Base-by-base conservation (phyloP, 2,797 vertebrate genomes). In the Eulemur coronatus region DNA sequence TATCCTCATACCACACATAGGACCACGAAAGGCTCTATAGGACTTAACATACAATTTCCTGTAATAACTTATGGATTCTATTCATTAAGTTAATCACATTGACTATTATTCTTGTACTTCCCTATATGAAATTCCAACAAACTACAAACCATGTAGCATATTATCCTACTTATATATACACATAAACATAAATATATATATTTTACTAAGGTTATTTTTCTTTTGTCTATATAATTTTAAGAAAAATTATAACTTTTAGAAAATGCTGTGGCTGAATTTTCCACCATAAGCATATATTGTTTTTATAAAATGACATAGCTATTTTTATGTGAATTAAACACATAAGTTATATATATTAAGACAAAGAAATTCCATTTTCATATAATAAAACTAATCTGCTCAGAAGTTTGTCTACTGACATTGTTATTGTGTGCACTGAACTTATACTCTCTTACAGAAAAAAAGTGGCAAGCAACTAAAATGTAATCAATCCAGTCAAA, bases 341-440 rank as follows among this genome's bases (percentile, higher is more conserved):
- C 59, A 89, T 35, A 95, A 63, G 7, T 78, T n/a, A 88, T 18
- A 87, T 65, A 5, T n/a, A 84, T 63, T 93, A 63, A 22, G 43
- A 92, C 3, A 72, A 87, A 81, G 11, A 52, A 87, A 81, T 4
- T 61, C 22, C 9, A 57, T 26, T 48, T 82, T 88, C 69, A 50
- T 82, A 82, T 57, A 57, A 57, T 57, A 57, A 81, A 92, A 67
- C 13, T 80, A 91, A 93, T 69, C 84, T 93, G 30, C 61, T 88
- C 13, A 92, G 15, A 79, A 89, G 35, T 75, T 28, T 76, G n/a
- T 86, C 18, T 69, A 61, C 12, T 55, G 10, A 46, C 30, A 73
- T 14, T 80, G 63, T 69, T 69, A 80, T 13, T 82, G 22, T 76
- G 43, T 72, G 7, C 13, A 95, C 4, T 91, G n/a, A 72, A 11